These are phyloP conservation scores for Mastacembelus armatus DNA, from an alignment of 2,797 vertebrate species.

Conservation along the genomic window DNA sequence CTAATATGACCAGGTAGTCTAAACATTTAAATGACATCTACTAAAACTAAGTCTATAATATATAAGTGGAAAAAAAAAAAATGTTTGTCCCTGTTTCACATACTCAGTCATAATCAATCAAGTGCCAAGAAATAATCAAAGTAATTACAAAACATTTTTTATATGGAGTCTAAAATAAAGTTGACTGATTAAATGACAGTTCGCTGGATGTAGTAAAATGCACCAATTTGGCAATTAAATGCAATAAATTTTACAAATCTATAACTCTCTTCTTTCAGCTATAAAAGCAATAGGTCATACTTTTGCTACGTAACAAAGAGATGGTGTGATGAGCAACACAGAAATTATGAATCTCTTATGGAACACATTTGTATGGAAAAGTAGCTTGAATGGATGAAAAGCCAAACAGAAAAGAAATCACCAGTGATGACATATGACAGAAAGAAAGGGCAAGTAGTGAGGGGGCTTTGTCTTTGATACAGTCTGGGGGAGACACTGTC, in stretches of 20 bases:
- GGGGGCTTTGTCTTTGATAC: slow-evolving; percentile 21
- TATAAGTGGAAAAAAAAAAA: too few relatives aligned
- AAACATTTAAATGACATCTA: neutral
- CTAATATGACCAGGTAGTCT: neutral
- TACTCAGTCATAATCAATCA: too few relatives aligned
- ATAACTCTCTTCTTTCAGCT: slow-evolving; percentile 24
- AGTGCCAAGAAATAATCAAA: neutral
- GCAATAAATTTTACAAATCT: neutral
- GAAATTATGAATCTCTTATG: slow-evolving; percentile 55
- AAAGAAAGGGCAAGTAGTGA: slow-evolving; percentile 54
- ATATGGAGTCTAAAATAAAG: too few relatives aligned
- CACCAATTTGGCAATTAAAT: slow-evolving; percentile 25
- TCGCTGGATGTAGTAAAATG: neutral
- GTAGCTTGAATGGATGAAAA: slow-evolving; percentile 67
- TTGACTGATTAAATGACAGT: too few relatives aligned
- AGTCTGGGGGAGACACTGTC: slow-evolving; percentile 1
- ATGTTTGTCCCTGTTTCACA: too few relatives aligned
- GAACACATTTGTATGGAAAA: slow-evolving; percentile 82
- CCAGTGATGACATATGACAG: slow-evolving; percentile 48
- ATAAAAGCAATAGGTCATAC: slow-evolving; percentile 24
- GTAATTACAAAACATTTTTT: too few relatives aligned
- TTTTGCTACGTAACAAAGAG: slow-evolving; percentile 52
- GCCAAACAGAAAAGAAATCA: slow-evolving; percentile 61
- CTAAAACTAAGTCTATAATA: too few relatives aligned
- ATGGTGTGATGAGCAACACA: slow-evolving; percentile 43